Base-by-base conservation (phyloP, 37 sponge, comb jelly and placozoan genomes). In the Diacarnus erythraeanus region DNA sequence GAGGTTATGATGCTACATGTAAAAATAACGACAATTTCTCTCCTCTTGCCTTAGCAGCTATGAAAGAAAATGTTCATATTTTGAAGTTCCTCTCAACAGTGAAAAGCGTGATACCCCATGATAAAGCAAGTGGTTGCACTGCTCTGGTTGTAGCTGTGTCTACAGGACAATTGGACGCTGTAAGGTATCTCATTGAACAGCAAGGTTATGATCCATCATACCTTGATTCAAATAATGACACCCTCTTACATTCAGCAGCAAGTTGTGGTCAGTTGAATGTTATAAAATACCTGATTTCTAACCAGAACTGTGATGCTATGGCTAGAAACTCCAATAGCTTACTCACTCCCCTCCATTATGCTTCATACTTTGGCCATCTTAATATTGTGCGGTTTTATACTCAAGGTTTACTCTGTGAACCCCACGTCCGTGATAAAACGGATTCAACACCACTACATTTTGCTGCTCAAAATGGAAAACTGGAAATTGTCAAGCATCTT, bases 231-330 rank as follows among this genome's bases (percentile, higher is more conserved):
- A 35, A 27, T 27, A 34, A 34, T 51, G 3, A n/a, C 29, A 74
- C 74, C 31, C 74, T 57, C 26, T 57, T 74, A 27, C 74, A 74
- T 27, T 15, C 29, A 33, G 74, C 74, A 25, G 26, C 57, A 31
- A 20, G 17, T 17, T 10, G 54, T 17, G 58, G 58, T 29, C 74
- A 74, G 35, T 6, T 71, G 9, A 42, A 71, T 39, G 64, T 61
- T 61, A 23, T 61, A 6, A 61, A 61, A 61, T 61, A 23, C 21
- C 20, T 61, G 29, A 61, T 61, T 15, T 23, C 25, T 5, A 26
- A 61, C n/a, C 20, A 23, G 64, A 61, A 15, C 5, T 20, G 21
- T 61, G 64, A 6, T 61, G 6, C 51, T 47, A 12, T 47, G 51
- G 51, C 51, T 15, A 47, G 51, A 47, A 47, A 15, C 10, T 6